Base-by-base conservation (phyloP, 2,888 invertebrate species). In the Sclerodermus sp. region DNA sequence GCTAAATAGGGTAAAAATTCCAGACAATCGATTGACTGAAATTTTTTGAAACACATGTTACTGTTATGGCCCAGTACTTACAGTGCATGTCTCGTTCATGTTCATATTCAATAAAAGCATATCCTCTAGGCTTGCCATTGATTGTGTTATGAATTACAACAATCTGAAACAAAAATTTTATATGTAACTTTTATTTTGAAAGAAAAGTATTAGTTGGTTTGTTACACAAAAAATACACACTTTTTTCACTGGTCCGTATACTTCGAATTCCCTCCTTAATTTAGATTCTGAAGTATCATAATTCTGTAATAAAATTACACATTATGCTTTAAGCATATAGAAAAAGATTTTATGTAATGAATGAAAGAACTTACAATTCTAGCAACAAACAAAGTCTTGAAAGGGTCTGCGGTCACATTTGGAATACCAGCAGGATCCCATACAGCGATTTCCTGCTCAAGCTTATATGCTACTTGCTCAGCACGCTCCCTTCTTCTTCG, bases 11-110 rank as follows among this genome's bases (percentile, higher is more conserved):
- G 64, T 66, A 65, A 70, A 68, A 66, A 67, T 65, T 68, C 60
- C 68, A 67, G 67, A 68, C 65, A 66, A 59, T 60, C 55, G 63
- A 56, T 58, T 62, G 56, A 46, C 56, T 53, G 58, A 59, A 58
- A 46, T 53, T 56, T 50, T 58, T 53, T 52, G 53, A 15, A 55
- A 45, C 30, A 5, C 8, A 23, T 30, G 53, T 55, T 54, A 58
- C 48, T 43, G 57, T 55, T 56, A 36, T 37, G 30, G 38, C 42
- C 39, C 47, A 50, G 64, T 82, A 94, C 96, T 93, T 85, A 96
- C 96, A 94, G 82, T 98, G 98, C 99, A 99, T 99, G 81, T 99
- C 99, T 57, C 96, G 83, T 80, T 98, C 98, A 80, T 97, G 96
- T 79, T 98, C 97, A 81, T 96, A 99, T 80, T 99, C 99, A 72